A percentile compares a stretch with the other conserved stretches of the same genome.
These are phyloP conservation scores for Brassicogethes aeneus DNA, from an alignment of 2,888 invertebrate genomes.

Conservation along the genomic window DNA sequence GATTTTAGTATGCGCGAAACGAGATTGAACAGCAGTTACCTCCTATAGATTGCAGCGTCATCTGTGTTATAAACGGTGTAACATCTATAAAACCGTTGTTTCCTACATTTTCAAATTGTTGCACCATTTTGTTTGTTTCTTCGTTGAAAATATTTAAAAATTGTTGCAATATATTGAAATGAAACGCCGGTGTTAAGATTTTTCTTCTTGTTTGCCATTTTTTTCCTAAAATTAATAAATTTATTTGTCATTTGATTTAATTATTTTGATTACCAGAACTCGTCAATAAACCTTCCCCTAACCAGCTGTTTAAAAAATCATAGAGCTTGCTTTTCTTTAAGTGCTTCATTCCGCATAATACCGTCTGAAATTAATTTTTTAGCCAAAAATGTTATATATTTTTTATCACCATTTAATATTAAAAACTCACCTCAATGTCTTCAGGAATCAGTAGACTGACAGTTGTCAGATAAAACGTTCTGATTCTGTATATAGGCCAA, in stretches of 20 bases:
- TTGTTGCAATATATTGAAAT: conserved; percentile 23
- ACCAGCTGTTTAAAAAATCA: conserved; percentile 10
- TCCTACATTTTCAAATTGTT: conserved; percentile 22
- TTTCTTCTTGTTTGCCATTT: conserved; percentile 24
- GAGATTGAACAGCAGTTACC: too few species aligned
- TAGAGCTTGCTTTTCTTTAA: conserved; percentile 11
- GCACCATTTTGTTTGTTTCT: conserved; percentile 19
- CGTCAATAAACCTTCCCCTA: conserved; percentile 14
- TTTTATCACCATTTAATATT: neutral
- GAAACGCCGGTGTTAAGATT: conserved; percentile 26
- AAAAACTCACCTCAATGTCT: conserved; percentile 14
- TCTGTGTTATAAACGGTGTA: conserved; percentile 40
- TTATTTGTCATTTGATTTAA: neutral
- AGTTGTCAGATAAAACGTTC: neutral
- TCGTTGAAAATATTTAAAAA: conserved; percentile 21
- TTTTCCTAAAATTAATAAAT: conserved; percentile 14
- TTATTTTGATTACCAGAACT: conserved; percentile 12
- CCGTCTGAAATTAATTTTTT: conserved; percentile 8
- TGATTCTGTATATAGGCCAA: conserved; percentile 1
- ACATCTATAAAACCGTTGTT: conserved; percentile 34
- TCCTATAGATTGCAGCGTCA: conserved; percentile 47
- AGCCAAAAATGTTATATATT: neutral
- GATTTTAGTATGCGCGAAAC: too few species aligned
- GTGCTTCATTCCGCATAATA: conserved; percentile 13
- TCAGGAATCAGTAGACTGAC: conserved; percentile 5